These are phyloP conservation scores for Darwinula stevensoni DNA, from an alignment of 2,888 invertebrate species.

Conservation along the genomic window DNA sequence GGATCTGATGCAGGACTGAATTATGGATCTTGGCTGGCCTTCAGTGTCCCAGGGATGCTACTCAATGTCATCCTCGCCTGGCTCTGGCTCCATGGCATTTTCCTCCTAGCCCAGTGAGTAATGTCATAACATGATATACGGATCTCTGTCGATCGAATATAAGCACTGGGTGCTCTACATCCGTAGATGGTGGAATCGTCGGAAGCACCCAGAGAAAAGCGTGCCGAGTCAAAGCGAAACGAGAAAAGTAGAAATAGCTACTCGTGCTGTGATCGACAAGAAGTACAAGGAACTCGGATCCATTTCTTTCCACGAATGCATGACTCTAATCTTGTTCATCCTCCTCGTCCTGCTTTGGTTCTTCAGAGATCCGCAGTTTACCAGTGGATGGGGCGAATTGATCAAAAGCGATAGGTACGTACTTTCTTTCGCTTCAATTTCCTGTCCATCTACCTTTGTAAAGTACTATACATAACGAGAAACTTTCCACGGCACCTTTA, in stretches of 20 bases:
- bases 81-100: too few relatives aligned
- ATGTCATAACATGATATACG: too few relatives aligned
- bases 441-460: conserved; percentile 1
- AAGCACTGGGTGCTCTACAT: too few relatives aligned
- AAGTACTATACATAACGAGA: too few relatives aligned
- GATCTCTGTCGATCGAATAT: too few relatives aligned
- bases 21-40: conserved; percentile 60
- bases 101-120: too few relatives aligned
- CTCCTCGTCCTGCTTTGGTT: conserved; percentile 57
- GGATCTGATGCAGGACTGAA: conserved; percentile 29
- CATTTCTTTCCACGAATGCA: conserved; percentile 38
- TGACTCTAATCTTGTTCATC: conserved; percentile 28
- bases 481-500: too few relatives aligned
- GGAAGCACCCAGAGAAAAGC: too few relatives aligned
- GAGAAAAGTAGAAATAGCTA: too few relatives aligned
- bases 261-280: conserved; percentile 39
- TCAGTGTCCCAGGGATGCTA: conserved; percentile 54
- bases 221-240: too few relatives aligned
- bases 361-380: conserved; percentile 59
- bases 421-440: background rate
- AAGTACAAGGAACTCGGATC: conserved; percentile 49
- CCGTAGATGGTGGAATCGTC: too few relatives aligned
- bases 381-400: conserved; percentile 51
- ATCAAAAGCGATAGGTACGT: conserved; percentile 15
- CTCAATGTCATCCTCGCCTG: conserved; percentile 42